These are phyloP conservation scores for Erebia aethiops DNA, from an alignment of 2,888 invertebrate species.

Conservation along the genomic window DNA sequence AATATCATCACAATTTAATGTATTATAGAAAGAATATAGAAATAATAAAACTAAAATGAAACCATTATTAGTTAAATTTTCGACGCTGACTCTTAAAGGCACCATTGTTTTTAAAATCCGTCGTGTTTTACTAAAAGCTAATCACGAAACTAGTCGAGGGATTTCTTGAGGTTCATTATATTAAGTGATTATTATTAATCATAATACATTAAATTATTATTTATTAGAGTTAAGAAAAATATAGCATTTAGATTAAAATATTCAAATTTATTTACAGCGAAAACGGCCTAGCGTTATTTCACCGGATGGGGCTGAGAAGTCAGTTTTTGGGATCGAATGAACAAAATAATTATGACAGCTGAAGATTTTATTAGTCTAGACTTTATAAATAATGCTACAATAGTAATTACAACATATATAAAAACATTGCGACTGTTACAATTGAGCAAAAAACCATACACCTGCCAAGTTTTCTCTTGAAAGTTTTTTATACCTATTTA, in stretches of 20 bases:
- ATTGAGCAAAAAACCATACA: slow-evolving; percentile 16
- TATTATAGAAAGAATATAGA: neutral
- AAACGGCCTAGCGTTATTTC: slow-evolving; percentile 52
- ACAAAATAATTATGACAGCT: slow-evolving; percentile 51
- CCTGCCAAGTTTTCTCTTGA: slow-evolving; percentile 12
- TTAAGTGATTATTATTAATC: too few species aligned
- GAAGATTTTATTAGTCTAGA: slow-evolving; percentile 43
- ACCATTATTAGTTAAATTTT: too few species aligned
- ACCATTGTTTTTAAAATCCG: neutral
- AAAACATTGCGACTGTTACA: slow-evolving; percentile 27
- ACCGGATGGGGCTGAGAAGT: slow-evolving; percentile 53
- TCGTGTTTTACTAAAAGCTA: neutral
- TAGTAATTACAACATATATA: slow-evolving; percentile 22
- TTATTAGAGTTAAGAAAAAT: neutral
- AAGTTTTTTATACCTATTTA: neutral
- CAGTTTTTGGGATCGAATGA: slow-evolving; percentile 51
- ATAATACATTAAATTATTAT: too few species aligned
- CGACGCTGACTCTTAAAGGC: too few species aligned
- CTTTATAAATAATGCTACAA: slow-evolving; percentile 6
- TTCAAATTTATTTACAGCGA: slow-evolving; percentile 47
- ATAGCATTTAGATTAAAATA: slow-evolving; percentile 3
- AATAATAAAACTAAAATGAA: too few species aligned
- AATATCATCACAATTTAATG: neutral
- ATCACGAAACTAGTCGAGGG: too few species aligned
- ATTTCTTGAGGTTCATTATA: too few species aligned